Percentiles rank a stretch among this genome's conserved stretches.
Conservation (phyloP, 2,113 vertebrate genomes). For the Polyodon spathula region DNA sequence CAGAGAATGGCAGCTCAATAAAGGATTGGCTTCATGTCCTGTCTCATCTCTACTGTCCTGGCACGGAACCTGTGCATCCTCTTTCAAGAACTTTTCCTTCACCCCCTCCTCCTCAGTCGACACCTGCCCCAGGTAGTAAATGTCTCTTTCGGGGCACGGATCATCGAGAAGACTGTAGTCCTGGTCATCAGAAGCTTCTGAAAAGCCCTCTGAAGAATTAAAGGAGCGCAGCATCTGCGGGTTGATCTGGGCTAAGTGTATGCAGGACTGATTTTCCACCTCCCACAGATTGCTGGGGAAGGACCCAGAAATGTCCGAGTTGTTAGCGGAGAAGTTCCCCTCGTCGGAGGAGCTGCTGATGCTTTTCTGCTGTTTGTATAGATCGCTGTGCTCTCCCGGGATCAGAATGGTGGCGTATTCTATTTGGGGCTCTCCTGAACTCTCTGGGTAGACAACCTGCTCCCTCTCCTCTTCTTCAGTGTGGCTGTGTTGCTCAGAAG, state of each 20-base stretch:
- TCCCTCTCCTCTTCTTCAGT: constrained; percentile 1
- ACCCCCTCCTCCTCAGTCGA: constrained; percentile 39
- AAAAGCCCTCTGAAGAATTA: constrained; percentile 72
- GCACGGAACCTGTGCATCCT: constrained; percentile 14
- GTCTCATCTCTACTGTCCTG: constrained; percentile 24
- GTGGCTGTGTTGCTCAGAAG: constrained; percentile 28
- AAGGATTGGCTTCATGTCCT: constrained; percentile 35
- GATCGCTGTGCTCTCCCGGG: constrained; percentile 24
- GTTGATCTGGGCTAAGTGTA: constrained; percentile 36
- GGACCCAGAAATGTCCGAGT: constrained; percentile 39
- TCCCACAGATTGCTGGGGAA: constrained; percentile 60
- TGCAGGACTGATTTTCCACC: constrained; percentile 34
- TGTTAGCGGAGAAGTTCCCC: constrained; percentile 48
- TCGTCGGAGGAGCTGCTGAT: constrained; percentile 47
- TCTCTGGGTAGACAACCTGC: constrained; percentile 16
- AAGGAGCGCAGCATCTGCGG: constrained; percentile 47
- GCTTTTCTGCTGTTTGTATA: constrained; percentile 27
- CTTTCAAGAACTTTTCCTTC: constrained; percentile 25
- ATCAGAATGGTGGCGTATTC: constrained; percentile 62
- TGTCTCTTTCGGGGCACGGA: constrained; percentile 33
- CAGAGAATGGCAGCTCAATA: constrained; percentile 21
- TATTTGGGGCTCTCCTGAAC: constrained; percentile 49
- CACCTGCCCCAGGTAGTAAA: constrained; percentile 63
- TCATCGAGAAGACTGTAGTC: constrained; percentile 38
- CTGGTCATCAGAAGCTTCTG: constrained; percentile 53